Evolutionary conservation across 2,888 invertebrate species (phyloP).

Genomic region (Fragum fragum): DNA sequence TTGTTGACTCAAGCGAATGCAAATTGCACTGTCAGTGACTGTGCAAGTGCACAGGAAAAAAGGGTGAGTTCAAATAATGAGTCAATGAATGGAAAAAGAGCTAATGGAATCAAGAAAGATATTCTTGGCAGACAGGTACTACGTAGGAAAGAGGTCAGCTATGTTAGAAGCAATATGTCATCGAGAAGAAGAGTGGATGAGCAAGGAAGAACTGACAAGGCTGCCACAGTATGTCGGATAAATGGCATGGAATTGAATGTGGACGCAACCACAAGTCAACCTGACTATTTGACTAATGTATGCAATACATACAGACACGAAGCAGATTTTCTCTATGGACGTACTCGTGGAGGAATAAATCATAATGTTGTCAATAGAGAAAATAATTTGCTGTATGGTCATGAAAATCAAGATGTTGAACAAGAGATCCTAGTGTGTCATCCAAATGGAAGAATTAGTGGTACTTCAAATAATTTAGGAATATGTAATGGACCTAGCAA

Average conservation of each 20-base stretch:
- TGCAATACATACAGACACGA: conserved; percentile 56
- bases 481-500: not conserved
- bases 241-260: conserved; percentile 45
- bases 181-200: conserved; percentile 32
- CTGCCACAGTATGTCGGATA: not conserved
- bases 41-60: not conserved
- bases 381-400: not conserved
- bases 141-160: conserved; percentile 12
- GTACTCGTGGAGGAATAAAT: conserved; percentile 46
- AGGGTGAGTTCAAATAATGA: not conserved
- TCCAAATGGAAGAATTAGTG: not conserved
- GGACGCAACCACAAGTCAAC: not conserved
- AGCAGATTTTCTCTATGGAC: conserved; percentile 48
- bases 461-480: conserved; percentile 1
- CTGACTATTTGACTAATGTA: conserved; percentile 45
- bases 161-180: not conserved
- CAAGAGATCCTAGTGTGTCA: not conserved
- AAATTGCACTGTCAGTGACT: conserved; percentile 4
- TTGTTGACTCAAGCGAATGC: conserved; percentile 1
- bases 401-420: not conserved
- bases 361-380: not conserved
- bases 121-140: conserved; percentile 16
- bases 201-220: conserved; percentile 20
- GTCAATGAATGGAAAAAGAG: not conserved
- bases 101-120: not conserved